phyloP scores from a whole-genome alignment of 2,797 vertebrate species.

The Dromococcyx pavoninus region DNA sequence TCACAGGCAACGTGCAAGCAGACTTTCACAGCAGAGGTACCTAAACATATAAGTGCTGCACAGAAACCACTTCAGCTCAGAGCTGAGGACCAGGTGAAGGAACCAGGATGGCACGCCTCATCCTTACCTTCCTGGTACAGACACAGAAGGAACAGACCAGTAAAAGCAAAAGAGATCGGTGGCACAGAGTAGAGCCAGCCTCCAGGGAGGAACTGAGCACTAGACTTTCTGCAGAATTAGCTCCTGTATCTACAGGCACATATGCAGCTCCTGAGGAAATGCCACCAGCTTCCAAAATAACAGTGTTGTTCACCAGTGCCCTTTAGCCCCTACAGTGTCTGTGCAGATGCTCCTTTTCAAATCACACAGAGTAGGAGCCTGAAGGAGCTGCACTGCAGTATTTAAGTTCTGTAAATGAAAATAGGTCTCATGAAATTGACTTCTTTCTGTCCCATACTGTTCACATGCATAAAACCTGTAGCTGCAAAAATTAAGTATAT shows the following conservation, averaged over 20 bases:
- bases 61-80: neutral
- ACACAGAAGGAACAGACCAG: accelerated
- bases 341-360: neutral
- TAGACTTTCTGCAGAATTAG: neutral
- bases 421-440: neutral
- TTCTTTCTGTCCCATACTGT: neutral
- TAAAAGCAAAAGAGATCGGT: neutral
- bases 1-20: accelerated
- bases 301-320: neutral
- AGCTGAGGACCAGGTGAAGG: neutral
- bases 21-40: neutral
- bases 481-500: neutral
- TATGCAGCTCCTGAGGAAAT: neutral
- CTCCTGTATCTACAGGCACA: neutral
- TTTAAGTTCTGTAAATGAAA: neutral
- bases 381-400: neutral
- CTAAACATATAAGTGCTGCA: neutral
- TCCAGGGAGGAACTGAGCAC: neutral
- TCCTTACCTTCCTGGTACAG: neutral
- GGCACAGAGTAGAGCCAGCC: accelerated
- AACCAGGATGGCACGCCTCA: neutral
- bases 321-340: neutral
- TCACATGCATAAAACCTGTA: neutral
- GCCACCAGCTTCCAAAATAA: neutral
- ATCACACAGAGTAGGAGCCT: neutral